Conservation (phyloP, 1,140 invertebrate species). For the Tyrophagus putrescentiae region DNA sequence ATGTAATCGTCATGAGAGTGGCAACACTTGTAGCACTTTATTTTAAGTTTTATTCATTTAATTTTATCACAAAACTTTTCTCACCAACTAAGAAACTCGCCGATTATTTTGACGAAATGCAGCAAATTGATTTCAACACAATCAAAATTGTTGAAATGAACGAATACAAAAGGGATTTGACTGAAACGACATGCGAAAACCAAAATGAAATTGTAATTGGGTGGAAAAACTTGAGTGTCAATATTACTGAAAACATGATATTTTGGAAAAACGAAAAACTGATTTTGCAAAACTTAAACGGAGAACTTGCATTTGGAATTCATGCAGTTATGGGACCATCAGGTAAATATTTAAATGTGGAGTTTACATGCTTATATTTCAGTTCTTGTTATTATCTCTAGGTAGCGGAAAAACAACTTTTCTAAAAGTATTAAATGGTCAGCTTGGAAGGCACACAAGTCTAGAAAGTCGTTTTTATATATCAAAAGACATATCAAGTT, state of each 20-base stretch:
- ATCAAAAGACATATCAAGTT: not conserved
- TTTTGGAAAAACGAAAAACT: not conserved
- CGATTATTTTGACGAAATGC: not conserved
- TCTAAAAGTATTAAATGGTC: not conserved
- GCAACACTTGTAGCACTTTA: not conserved
- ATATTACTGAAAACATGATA: not conserved
- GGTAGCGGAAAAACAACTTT: not conserved
- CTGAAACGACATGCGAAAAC: not conserved
- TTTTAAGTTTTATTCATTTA: not conserved
- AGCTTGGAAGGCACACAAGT: not conserved
- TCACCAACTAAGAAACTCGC: not conserved
- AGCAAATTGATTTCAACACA: not conserved
- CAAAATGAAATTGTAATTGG: not conserved
- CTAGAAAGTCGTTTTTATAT: not conserved
- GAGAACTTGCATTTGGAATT: not conserved
- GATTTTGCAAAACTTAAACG: not conserved
- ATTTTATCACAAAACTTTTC: not conserved
- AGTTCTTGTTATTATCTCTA: too few relatives aligned
- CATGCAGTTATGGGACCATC: constrained; percentile 1
- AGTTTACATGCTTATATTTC: too few relatives aligned
- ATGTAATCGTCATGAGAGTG: not conserved
- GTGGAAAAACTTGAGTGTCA: too few relatives aligned
- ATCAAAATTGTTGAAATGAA: not conserved
- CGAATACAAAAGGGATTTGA: not conserved
- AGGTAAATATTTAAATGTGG: too few relatives aligned